Conservation (phyloP, 2,888 invertebrate species). For the Scaptomyza parva region DNA sequence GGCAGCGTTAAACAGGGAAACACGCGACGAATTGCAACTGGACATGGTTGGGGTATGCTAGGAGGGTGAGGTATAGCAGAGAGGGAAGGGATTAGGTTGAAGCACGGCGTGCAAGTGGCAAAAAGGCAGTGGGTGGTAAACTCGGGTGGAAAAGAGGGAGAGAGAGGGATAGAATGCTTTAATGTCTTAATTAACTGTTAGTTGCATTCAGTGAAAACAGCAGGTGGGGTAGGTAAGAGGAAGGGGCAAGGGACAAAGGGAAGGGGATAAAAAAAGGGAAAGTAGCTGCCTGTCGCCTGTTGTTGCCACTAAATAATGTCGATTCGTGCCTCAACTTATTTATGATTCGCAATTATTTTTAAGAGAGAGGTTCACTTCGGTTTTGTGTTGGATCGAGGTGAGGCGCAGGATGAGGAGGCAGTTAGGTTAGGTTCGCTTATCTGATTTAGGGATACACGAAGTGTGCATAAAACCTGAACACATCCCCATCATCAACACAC, state of each 20-base stretch:
- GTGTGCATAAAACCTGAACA: conserved; percentile 59
- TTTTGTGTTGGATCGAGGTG: not conserved
- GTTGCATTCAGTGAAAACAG: conserved; percentile 59
- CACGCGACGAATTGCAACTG: conserved; percentile 64
- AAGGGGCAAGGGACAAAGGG: not conserved
- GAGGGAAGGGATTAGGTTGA: conserved; percentile 18
- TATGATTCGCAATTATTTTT: conserved; percentile 75
- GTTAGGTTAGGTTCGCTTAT: conserved; percentile 53
- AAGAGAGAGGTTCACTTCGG: conserved; percentile 30
- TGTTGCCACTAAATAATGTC: conserved; percentile 69
- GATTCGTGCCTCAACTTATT: conserved; percentile 65
- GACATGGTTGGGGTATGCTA: too few species aligned
- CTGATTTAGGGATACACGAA: conserved; percentile 71
- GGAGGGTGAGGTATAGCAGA: not conserved
- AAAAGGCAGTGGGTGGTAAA: conserved; percentile 1
- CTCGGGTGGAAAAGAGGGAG: not conserved
- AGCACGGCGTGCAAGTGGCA: conserved; percentile 15
- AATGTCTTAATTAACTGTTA: conserved; percentile 77
- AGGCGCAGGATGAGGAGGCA: not conserved
- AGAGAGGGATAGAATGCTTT: conserved; percentile 23
- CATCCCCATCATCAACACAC: conserved; percentile 25
- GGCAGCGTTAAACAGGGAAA: conserved; percentile 52
- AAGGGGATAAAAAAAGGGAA: too few species aligned
- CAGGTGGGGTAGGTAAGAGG: conserved; percentile 1
- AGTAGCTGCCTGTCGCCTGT: conserved; percentile 37